phyloP scores from a whole-genome alignment of 1,140 invertebrate species.

The Aphis gossypii region DNA sequence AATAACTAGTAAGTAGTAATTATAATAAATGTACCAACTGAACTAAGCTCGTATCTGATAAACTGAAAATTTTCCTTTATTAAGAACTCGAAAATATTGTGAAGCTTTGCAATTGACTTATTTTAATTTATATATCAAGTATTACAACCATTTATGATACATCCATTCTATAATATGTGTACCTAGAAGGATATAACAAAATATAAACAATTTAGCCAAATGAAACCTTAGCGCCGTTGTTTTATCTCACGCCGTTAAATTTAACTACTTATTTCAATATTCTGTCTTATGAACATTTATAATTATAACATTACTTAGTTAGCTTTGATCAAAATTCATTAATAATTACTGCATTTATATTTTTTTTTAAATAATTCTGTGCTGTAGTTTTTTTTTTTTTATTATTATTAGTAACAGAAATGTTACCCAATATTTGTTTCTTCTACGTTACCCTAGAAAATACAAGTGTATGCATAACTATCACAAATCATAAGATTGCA shows the following conservation, averaged over 20 bases:
- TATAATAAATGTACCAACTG: too few relatives aligned
- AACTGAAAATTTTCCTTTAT: too few relatives aligned
- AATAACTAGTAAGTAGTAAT: too few relatives aligned
- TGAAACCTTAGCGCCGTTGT: background rate
- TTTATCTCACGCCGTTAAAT: background rate
- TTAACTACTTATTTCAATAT: background rate
- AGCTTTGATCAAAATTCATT: background rate
- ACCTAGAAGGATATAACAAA: too few relatives aligned
- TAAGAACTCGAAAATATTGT: too few relatives aligned
- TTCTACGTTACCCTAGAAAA: background rate
- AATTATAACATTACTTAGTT: background rate
- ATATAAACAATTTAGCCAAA: too few relatives aligned
- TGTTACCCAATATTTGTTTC: background rate
- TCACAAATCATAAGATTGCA: background rate
- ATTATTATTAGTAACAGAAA: background rate
- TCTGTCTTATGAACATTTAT: background rate
- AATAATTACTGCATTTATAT: background rate
- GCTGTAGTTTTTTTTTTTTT: background rate
- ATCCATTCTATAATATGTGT: too few relatives aligned
- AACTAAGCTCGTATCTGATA: too few relatives aligned
- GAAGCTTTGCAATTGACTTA: too few relatives aligned
- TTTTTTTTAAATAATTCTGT: background rate
- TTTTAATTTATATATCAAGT: too few relatives aligned
- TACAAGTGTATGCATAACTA: background rate
- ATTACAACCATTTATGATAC: too few relatives aligned